Base-by-base conservation (phyloP, 1,140 invertebrate genomes). In the Conopomorpha cramerella region DNA sequence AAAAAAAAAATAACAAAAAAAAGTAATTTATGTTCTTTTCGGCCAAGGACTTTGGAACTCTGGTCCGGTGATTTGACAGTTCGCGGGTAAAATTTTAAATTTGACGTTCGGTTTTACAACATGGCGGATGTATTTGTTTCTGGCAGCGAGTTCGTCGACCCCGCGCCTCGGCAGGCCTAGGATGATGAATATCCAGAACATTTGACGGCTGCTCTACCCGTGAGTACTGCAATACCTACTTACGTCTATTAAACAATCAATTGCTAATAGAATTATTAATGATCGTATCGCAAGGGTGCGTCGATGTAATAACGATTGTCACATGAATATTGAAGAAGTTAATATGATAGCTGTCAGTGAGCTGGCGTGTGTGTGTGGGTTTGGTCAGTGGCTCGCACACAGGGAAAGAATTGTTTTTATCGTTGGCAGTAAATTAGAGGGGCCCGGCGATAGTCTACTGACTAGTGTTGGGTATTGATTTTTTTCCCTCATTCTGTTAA, bases 401-500 rank as follows among this genome's bases (percentile, higher is more conserved):
- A 36, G n/a, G 16, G 28, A 16, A 17, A 26, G 38, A 45, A 56
- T 64, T 64, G 60, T 61, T 64, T 64, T 64, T 64, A 60, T 66
- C 58, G 57, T 37, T 38, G 38, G 49, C 45, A 64, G 64, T 67
- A 73, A 67, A 70, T 73, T 65, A 67, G 49, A 63, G 51, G 53
- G 53, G 51, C 35, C 31, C 10, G 4, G 39, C 57, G 61, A 67
- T 71, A 71, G 56, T 68, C 59, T 35, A 37, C 36, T 48, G 43
- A 56, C 48, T 66, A 57, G 57, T 57, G 54, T 53, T 46, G n/a
- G 34, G 61, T 74, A 74, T 74, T 68, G 68, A 74, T 74, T 74
- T 74, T 63, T 72, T 74, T 74, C 70, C 70, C 63, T 68, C 70
- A 74, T 74, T 68, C 66, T 65, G 70, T 71, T 68, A 71, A 74